Evolutionary conservation across 2,113 vertebrate genomes (phyloP), one percentile per base, ranked within the genome.

Genomic region (Perognathus longimembris): DNA sequence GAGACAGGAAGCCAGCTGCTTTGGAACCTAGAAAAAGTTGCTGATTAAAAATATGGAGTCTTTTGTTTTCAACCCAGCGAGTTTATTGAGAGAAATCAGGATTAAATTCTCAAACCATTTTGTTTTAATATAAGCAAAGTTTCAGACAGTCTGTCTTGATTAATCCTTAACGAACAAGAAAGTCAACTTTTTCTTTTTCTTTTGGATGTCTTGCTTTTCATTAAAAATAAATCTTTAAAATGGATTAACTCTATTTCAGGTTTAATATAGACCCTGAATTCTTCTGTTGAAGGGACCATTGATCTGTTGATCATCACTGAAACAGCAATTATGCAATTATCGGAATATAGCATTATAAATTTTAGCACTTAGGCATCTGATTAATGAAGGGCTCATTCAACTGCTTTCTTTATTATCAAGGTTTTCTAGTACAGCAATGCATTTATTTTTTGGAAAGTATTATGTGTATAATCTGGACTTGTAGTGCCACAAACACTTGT

Each of bases 171-270:
- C 82, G 82, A 73, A 7, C 6, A 88, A 64, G 74, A 90, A 85
- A 91, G 34, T 7, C 70, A 94, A 42, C 4, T 80, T 88, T 92
- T 36, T 21, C 90, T 93, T 45, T 85, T 90, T 71, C 22, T 80
- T 77, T 36, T 69, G 38, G 42, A 15, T 88, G 54, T 73, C 14
- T 90, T 82, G 20, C 12, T 80, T 69, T 88, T 94, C 75, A 78
- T 20, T 83, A 57, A 61, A 77, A 59, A 22, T 90, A 84, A 89
- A 32, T 30, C 76, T 70, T 85, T 83, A 86, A 93, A 50, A 18
- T 50, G 45, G 76, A 30, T 22, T 79, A 71, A 3, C 3, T 61
- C 28, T 88, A 7, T 80, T 64, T n/a, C 18, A 74, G 22, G 14
- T 57, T 82, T 50, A 88, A 69, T 38, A 79, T 8, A 38, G 7